phyloP scores from a whole-genome alignment of 2,888 invertebrate species.

The Rotaria socialis region DNA sequence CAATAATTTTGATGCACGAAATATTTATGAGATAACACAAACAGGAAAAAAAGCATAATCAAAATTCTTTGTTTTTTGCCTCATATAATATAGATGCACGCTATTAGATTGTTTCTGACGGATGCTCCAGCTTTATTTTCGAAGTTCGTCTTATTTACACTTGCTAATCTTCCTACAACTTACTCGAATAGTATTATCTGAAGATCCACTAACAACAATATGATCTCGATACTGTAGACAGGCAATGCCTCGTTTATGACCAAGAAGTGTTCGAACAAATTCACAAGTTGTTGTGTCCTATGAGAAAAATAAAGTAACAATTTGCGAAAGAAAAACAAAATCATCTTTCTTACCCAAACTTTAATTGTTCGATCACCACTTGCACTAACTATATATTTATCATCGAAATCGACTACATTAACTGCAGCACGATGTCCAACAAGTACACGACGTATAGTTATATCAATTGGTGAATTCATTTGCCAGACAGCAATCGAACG shows the following conservation, averaged over 20 bases:
- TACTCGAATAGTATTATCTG: slow-evolving; percentile 83
- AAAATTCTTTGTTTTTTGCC: neutral
- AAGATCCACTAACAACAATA: slow-evolving; percentile 94
- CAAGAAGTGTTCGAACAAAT: slow-evolving; percentile 69
- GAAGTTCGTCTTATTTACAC: no score
- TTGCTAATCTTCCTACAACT: neutral
- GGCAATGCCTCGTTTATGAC: slow-evolving; percentile 97
- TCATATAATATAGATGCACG: neutral
- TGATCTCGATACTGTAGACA: slow-evolving; percentile 96
- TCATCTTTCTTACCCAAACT: neutral
- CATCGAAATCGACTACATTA: slow-evolving; percentile 99
- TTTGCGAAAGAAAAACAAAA: neutral
- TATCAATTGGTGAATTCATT: slow-evolving; percentile 89
- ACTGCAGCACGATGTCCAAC: slow-evolving; percentile 99
- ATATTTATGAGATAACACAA: neutral
- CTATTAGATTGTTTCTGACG: neutral
- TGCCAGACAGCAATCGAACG: slow-evolving; percentile 99
- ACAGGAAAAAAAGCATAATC: neutral
- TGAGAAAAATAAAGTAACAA: neutral
- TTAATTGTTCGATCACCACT: slow-evolving; percentile 33
- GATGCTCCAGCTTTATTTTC: no score
- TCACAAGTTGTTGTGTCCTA: slow-evolving; percentile 3
- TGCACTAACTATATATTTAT: slow-evolving; percentile 76
- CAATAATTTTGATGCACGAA: neutral
- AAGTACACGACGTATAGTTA: slow-evolving; percentile 84